Percentiles rank a stretch among this genome's conserved stretches.
Evolutionary conservation across 1,140 invertebrate genomes (phyloP).

Genomic region (Teleogryllus occipitalis): DNA sequence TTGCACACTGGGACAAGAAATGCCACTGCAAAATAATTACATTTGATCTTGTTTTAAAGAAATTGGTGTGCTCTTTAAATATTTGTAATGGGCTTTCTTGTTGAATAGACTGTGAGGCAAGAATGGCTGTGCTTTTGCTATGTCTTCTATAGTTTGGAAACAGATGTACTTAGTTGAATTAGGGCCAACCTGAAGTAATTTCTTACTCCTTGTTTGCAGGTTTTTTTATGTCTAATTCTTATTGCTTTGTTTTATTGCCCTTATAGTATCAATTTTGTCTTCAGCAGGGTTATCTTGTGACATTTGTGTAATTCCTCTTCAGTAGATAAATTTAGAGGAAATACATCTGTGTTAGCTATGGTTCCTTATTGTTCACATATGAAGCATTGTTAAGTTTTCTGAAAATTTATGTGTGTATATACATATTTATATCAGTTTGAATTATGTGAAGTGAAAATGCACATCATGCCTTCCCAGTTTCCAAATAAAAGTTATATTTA

Average conservation of each 20-base stretch:
- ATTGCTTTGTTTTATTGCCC: too few relatives aligned
- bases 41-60: too few relatives aligned
- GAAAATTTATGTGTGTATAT: neutral
- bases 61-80: too few relatives aligned
- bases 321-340: too few relatives aligned
- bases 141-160: conserved; percentile 7
- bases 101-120: neutral
- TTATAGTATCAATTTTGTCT: too few relatives aligned
- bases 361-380: neutral
- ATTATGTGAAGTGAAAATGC: neutral
- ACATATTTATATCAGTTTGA: neutral
- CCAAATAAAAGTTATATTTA: conserved; percentile 6
- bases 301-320: too few relatives aligned
- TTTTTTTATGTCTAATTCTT: too few relatives aligned
- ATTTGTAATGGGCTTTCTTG: neutral
- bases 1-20: too few relatives aligned
- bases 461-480: neutral
- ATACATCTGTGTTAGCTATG: neutral
- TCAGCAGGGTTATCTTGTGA: too few relatives aligned
- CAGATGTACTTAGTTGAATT: conserved; percentile 17
- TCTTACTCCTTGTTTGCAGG: too few relatives aligned
- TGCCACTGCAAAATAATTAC: too few relatives aligned
- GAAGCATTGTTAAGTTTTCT: neutral
- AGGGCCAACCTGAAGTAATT: too few relatives aligned
- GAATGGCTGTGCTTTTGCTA: conserved; percentile 15